A percentile compares a stretch with the other conserved stretches of the same genome.
phyloP scores from a whole-genome alignment of 2,888 invertebrate genomes.

The Scaeva pyrastri region DNA sequence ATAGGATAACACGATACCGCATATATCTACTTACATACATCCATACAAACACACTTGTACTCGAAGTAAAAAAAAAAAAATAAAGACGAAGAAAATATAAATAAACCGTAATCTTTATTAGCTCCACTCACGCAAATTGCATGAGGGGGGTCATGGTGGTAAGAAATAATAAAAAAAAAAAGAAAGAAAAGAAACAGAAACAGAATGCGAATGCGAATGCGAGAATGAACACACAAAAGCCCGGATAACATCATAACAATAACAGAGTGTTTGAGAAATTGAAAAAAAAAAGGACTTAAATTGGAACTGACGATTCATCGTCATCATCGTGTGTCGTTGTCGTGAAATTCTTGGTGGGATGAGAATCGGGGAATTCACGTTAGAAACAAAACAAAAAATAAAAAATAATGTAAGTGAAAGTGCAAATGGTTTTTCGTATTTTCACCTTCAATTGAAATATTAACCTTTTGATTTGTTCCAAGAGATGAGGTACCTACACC shows the following conservation, averaged over 20 bases:
- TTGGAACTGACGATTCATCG: slow-evolving; percentile 38
- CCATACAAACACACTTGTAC: no score
- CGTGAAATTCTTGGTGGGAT: no score
- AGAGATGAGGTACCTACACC: not conserved
- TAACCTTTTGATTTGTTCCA: slow-evolving; percentile 27
- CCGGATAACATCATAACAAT: slow-evolving; percentile 74
- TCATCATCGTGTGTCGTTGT: not conserved
- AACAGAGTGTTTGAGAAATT: slow-evolving; percentile 61
- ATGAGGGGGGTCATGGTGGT: slow-evolving; percentile 66
- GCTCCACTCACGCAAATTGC: slow-evolving; percentile 75
- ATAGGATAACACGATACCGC: slow-evolving; percentile 20
- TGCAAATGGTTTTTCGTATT: slow-evolving; percentile 38
- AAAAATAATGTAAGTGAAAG: slow-evolving; percentile 49
- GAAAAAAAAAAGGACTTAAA: slow-evolving; percentile 61
- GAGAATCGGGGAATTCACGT: no score
- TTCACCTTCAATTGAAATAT: slow-evolving; percentile 17
- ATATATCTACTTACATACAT: not conserved
- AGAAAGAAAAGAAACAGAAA: slow-evolving; percentile 1
- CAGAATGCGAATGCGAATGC: slow-evolving; percentile 67
- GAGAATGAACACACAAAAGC: slow-evolving; percentile 70
- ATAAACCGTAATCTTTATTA: slow-evolving; percentile 75
- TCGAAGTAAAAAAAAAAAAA: slow-evolving; percentile 21
- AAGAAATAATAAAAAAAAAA: slow-evolving; percentile 50
- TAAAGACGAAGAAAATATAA: slow-evolving; percentile 63
- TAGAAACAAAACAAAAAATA: not conserved